phyloP scores from a whole-genome alignment of 2,888 invertebrate genomes.

The Halictus ligatus region DNA sequence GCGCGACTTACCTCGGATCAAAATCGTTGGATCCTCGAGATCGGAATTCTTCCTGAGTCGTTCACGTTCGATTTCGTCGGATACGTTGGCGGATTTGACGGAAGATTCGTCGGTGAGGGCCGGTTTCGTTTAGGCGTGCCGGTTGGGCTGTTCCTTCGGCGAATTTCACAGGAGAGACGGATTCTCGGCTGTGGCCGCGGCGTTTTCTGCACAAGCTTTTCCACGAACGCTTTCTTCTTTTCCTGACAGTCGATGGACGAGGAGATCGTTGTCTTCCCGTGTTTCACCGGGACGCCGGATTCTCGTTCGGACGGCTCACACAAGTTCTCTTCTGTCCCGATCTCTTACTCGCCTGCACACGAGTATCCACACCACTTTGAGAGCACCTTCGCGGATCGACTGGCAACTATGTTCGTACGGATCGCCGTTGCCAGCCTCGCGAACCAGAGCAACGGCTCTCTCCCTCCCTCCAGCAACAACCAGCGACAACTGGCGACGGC shows the following conservation, averaged over 20 bases:
- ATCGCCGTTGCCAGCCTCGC: constrained; percentile 32
- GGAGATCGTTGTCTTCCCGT: constrained; percentile 8
- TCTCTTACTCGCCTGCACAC: constrained; percentile 21
- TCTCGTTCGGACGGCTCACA: constrained; percentile 11
- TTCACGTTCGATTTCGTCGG: background rate
- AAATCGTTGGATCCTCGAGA: constrained; percentile 31
- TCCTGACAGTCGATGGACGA: background rate
- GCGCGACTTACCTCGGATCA: constrained; percentile 47
- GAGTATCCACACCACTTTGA: constrained; percentile 40
- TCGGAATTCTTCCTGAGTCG: background rate
- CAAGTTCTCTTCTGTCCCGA: constrained; percentile 14
- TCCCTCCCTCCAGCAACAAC: constrained; percentile 35
- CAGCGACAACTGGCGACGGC: constrained; percentile 69
- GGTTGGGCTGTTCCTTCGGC: constrained; percentile 1
- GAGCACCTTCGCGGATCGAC: constrained; percentile 58
- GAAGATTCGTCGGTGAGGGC: background rate
- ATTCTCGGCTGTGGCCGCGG: background rate
- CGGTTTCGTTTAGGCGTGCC: constrained; percentile 42
- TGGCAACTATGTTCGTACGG: constrained; percentile 45
- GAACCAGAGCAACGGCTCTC: constrained; percentile 33
- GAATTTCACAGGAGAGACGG: background rate
- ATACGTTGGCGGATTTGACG: background rate
- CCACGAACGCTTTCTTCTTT: background rate
- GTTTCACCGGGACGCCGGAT: background rate
- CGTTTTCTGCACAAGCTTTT: background rate